phyloP scores from a whole-genome alignment of 2,888 invertebrate species.

The Melanotus villosus region DNA sequence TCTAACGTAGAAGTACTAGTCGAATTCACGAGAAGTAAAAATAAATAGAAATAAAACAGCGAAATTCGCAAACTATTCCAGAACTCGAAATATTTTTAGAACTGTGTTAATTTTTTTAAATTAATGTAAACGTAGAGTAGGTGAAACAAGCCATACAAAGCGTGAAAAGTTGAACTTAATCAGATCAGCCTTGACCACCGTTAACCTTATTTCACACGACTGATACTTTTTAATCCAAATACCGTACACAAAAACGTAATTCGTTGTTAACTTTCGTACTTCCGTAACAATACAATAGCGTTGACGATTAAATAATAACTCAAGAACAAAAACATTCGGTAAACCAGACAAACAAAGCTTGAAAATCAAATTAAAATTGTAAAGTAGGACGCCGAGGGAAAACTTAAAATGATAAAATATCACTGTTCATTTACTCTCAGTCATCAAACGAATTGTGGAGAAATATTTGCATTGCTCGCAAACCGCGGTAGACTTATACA shows the following conservation, averaged over 20 bases:
- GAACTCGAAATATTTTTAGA: neutral
- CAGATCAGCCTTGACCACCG: neutral
- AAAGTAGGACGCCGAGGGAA: neutral
- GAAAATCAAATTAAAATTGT: neutral
- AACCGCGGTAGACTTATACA: constrained; percentile 18
- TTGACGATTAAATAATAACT: neutral
- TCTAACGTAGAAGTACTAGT: neutral
- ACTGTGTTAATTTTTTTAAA: neutral
- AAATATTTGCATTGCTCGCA: constrained; percentile 26
- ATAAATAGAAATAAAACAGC: no score
- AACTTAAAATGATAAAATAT: constrained; percentile 1
- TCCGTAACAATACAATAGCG: neutral
- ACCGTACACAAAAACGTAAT: no score
- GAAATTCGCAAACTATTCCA: neutral
- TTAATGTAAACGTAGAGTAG: neutral
- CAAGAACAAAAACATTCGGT: neutral
- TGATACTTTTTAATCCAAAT: no score
- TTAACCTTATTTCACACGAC: constrained; percentile 5
- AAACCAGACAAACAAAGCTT: neutral
- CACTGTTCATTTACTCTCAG: constrained; percentile 15
- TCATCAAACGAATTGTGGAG: constrained; percentile 24
- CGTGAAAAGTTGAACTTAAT: neutral
- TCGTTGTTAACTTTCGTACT: no score
- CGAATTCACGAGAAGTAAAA: no score
- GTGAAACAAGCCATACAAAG: neutral